A percentile compares a stretch with the other conserved stretches of the same genome.
These are phyloP conservation scores for Cydia strobilella DNA, from an alignment of 1,140 invertebrate genomes.

Conservation along the genomic window DNA sequence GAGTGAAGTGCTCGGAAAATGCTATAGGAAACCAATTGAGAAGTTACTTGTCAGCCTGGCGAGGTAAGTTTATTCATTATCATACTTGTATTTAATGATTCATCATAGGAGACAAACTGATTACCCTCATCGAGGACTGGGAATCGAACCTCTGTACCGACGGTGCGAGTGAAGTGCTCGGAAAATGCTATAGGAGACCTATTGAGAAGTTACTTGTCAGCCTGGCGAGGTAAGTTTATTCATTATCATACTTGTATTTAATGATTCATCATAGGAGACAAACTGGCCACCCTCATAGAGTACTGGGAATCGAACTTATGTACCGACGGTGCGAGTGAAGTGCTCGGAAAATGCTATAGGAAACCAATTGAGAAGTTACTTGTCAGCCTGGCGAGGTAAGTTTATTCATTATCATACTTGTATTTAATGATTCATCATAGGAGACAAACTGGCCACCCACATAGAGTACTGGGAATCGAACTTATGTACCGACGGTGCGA, in stretches of 20 bases:
- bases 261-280: constrained; percentile 69
- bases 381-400: constrained; percentile 65
- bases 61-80: constrained; percentile 53
- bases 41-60: constrained; percentile 62
- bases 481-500: constrained; percentile 49
- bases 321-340: constrained; percentile 36
- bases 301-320: constrained; percentile 75
- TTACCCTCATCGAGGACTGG: too few relatives aligned
- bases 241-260: too few relatives aligned
- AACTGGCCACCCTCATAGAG: constrained; percentile 69
- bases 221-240: too few relatives aligned
- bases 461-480: constrained; percentile 75
- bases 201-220: too few relatives aligned
- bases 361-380: constrained; percentile 63
- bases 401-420: too few relatives aligned
- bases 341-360: constrained; percentile 55
- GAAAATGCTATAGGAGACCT: too few relatives aligned
- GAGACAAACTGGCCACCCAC: constrained; percentile 70
- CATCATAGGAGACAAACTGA: too few relatives aligned
- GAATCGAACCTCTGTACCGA: too few relatives aligned
- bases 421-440: too few relatives aligned
- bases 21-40: constrained; percentile 60
- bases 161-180: too few relatives aligned
- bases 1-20: constrained; percentile 49
- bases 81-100: too few relatives aligned